Evolutionary conservation across 2,888 invertebrate genomes (phyloP).

Genomic region (Acanthosepion esculentum): DNA sequence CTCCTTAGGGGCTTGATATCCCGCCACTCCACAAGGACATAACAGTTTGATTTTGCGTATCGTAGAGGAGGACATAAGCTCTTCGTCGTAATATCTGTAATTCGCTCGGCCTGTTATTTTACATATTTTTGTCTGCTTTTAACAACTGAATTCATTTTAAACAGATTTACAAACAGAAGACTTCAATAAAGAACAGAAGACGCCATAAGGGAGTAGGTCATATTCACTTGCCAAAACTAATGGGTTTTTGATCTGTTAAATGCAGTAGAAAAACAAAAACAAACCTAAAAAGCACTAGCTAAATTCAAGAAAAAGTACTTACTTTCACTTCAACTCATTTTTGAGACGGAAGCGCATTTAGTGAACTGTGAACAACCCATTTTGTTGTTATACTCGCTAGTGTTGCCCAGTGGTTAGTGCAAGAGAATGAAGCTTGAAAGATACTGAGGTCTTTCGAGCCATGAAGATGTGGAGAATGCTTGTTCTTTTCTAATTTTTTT

Average conservation of each 20-base stretch:
- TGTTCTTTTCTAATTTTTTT: too few relatives aligned
- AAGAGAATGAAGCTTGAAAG: too few relatives aligned
- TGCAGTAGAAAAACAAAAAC: not conserved
- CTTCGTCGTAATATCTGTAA: not conserved
- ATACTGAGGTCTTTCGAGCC: too few relatives aligned
- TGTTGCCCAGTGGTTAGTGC: too few relatives aligned
- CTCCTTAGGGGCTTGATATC: constrained; percentile 17
- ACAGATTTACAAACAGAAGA: constrained; percentile 5
- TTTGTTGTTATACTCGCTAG: too few relatives aligned
- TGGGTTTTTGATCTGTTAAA: constrained; percentile 2
- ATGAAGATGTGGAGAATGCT: too few relatives aligned
- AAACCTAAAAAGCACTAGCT: not conserved
- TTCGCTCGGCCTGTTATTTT: not conserved
- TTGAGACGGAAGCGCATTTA: too few relatives aligned
- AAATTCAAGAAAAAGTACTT: too few relatives aligned
- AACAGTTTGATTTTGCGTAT: not conserved
- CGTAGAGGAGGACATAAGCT: not conserved
- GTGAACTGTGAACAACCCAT: too few relatives aligned
- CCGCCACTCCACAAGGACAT: not conserved
- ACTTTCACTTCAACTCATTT: too few relatives aligned
- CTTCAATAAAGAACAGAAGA: not conserved
- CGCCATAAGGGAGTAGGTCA: not conserved
- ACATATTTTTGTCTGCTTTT: not conserved
- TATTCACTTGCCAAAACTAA: constrained; percentile 21
- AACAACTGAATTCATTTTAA: constrained; percentile 6